A percentile compares a stretch with the other conserved stretches of the same genome.
phyloP scores from a whole-genome alignment of 2,888 invertebrate species.

The Digitonthophagus gazella region DNA sequence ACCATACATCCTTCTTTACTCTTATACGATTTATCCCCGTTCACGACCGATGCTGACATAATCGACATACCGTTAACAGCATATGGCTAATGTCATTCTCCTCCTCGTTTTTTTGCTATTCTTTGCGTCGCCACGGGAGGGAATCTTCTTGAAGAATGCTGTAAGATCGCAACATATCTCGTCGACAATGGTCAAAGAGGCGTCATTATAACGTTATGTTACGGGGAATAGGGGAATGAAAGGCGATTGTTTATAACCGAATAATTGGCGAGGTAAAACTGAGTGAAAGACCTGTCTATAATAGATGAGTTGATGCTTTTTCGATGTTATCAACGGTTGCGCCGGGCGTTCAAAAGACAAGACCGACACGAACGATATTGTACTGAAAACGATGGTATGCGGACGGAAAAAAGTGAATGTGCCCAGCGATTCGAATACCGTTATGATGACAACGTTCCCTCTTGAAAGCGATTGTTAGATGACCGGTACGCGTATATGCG shows the following conservation, averaged over 20 bases:
- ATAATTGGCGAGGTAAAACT: not conserved
- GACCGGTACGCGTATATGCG: not conserved
- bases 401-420: constrained; percentile 12
- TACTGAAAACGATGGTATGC: not conserved
- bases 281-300: not conserved
- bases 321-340: not conserved
- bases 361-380: not conserved
- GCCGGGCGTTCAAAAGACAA: too few relatives aligned
- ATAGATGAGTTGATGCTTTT: not conserved
- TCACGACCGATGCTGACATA: not conserved
- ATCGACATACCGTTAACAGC: not conserved
- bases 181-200: not conserved
- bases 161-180: not conserved
- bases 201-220: not conserved
- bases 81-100: not conserved
- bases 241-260: not conserved
- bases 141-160: not conserved
- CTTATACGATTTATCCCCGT: not conserved
- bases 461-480: not conserved
- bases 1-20: not conserved
- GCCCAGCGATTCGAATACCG: constrained; percentile 13
- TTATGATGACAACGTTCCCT: constrained; percentile 1
- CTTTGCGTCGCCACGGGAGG: not conserved
- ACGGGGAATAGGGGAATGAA: not conserved
- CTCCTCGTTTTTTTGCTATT: not conserved